phyloP scores from a whole-genome alignment of 2,113 vertebrate species.

The Clarias batrachus region DNA sequence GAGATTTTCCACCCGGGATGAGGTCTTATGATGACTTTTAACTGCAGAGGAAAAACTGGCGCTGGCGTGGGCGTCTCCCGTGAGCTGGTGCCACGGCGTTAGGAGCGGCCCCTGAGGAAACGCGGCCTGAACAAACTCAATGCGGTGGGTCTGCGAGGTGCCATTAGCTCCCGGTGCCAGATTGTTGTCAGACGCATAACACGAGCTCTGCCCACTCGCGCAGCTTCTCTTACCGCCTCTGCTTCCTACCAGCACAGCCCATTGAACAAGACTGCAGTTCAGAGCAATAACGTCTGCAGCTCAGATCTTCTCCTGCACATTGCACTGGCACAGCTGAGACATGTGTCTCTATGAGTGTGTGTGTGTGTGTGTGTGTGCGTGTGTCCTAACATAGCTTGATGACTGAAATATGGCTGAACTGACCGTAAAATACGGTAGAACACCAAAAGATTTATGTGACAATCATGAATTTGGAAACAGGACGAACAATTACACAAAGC shows the following conservation, averaged over 20 bases:
- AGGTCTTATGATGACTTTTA: slow-evolving; percentile 41
- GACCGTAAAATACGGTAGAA: not conserved
- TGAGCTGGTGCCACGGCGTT: slow-evolving; percentile 26
- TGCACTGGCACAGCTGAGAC: slow-evolving; percentile 7
- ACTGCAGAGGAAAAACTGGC: slow-evolving; percentile 47
- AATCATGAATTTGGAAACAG: not conserved
- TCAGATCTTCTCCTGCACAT: slow-evolving; percentile 19
- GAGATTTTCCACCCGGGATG: slow-evolving; percentile 43
- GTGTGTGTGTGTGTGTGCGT: not conserved
- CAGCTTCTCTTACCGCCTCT: slow-evolving; percentile 17
- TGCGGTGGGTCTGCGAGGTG: slow-evolving; percentile 51
- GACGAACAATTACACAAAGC: not conserved
- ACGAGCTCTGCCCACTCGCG: slow-evolving; percentile 36
- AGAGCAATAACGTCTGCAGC: slow-evolving; percentile 7
- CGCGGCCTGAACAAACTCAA: slow-evolving; percentile 50
- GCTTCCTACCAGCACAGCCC: slow-evolving; percentile 34
- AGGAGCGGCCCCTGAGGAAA: slow-evolving; percentile 36
- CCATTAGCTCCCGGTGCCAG: slow-evolving; percentile 29
- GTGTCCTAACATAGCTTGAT: not conserved
- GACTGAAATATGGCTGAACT: not conserved
- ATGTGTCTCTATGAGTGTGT: not conserved
- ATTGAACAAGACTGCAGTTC: slow-evolving; percentile 33
- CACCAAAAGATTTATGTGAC: not conserved
- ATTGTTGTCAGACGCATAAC: slow-evolving; percentile 47
- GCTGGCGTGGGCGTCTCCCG: slow-evolving; percentile 25